Conservation (phyloP, 1,140 invertebrate genomes). For the Leptopilina boulardi region DNA sequence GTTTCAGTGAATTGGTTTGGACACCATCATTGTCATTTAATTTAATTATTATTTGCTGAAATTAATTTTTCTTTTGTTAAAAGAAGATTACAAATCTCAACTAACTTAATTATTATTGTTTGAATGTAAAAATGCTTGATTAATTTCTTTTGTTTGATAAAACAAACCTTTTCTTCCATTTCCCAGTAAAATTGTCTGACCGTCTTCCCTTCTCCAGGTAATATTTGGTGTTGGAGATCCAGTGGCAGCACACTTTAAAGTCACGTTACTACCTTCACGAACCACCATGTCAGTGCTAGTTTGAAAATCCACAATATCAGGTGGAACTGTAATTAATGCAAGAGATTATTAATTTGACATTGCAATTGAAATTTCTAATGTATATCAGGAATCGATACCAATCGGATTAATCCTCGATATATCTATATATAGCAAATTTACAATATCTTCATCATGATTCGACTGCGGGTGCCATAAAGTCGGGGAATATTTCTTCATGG, state of each 20-base stretch:
- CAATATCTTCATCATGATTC: constrained; percentile 41
- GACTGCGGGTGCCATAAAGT: constrained; percentile 26
- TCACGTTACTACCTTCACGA: constrained; percentile 90
- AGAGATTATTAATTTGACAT: not conserved
- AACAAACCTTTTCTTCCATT: constrained; percentile 72
- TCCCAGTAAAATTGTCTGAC: constrained; percentile 80
- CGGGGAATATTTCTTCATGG: constrained; percentile 1
- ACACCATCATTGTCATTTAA: no score
- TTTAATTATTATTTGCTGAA: no score
- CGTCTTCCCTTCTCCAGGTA: constrained; percentile 89
- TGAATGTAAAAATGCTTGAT: no score
- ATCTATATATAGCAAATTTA: no score
- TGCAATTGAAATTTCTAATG: not conserved
- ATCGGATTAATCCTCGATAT: constrained; percentile 1
- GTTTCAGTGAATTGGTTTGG: no score
- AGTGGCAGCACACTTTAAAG: constrained; percentile 86
- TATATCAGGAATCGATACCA: constrained; percentile 40
- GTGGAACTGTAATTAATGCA: constrained; percentile 82
- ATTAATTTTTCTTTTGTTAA: no score
- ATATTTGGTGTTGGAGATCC: constrained; percentile 90
- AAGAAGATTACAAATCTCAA: no score
- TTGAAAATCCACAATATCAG: constrained; percentile 89
- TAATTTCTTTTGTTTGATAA: no score
- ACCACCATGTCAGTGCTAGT: constrained; percentile 93
- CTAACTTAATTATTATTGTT: no score